Conservation (phyloP, 2,888 invertebrate species). For the Brachycybe producta region DNA sequence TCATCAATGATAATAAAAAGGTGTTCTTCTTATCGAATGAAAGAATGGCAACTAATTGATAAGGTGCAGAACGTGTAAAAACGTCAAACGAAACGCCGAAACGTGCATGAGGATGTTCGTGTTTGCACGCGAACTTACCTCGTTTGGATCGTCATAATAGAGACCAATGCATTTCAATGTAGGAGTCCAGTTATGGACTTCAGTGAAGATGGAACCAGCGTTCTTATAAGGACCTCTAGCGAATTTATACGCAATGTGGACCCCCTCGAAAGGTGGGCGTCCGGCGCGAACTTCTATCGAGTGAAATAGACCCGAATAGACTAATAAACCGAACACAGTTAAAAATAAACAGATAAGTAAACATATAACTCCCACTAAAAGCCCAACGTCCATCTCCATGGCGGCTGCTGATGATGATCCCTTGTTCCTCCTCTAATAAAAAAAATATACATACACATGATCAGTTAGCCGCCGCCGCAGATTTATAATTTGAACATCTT, state of each 20-base stretch:
- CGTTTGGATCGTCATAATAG: slow-evolving; percentile 37
- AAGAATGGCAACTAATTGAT: too few species aligned
- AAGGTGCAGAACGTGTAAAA: too few species aligned
- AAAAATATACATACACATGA: too few species aligned
- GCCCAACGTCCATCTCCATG: slow-evolving; percentile 25
- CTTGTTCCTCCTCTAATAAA: too few species aligned
- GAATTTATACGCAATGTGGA: slow-evolving; percentile 35
- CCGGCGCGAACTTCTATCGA: slow-evolving; percentile 32
- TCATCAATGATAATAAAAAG: too few species aligned
- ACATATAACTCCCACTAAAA: slow-evolving; percentile 26
- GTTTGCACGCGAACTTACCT: slow-evolving; percentile 27
- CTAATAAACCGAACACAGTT: slow-evolving; percentile 28
- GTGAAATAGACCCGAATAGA: slow-evolving; percentile 32
- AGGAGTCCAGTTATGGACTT: slow-evolving; percentile 33
- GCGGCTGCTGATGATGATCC: slow-evolving; percentile 30
- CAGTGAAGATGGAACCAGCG: slow-evolving; percentile 34
- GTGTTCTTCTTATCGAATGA: too few species aligned
- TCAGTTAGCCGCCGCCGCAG: too few species aligned
- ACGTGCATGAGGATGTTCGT: too few species aligned
- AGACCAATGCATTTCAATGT: slow-evolving; percentile 33
- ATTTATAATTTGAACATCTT: too few species aligned
- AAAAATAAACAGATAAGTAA: slow-evolving; percentile 27
- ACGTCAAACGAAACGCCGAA: too few species aligned
- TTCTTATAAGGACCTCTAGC: slow-evolving; percentile 35
- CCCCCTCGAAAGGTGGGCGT: slow-evolving; percentile 30